phyloP scores from a whole-genome alignment of 1,140 invertebrate genomes.

The Ceratitis capitata region DNA sequence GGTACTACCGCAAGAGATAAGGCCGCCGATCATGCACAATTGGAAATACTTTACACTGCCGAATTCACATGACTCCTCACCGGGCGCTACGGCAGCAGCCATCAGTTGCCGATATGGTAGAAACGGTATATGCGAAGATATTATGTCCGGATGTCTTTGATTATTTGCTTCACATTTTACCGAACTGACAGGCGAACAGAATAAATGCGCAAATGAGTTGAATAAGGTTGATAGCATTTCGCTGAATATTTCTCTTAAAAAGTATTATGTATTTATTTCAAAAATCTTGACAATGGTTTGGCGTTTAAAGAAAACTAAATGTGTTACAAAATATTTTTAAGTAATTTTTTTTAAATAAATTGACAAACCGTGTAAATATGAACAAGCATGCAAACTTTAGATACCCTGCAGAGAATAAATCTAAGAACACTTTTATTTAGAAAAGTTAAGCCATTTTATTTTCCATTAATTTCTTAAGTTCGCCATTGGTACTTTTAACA shows the following conservation, averaged over 20 bases:
- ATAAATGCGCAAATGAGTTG: not conserved
- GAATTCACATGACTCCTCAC: conserved; percentile 84
- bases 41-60: conserved; percentile 91
- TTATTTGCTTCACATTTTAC: not conserved
- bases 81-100: not conserved
- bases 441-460: too few relatives aligned
- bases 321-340: not conserved
- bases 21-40: conserved; percentile 88
- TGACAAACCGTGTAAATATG: too few relatives aligned
- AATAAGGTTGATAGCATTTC: not conserved
- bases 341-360: too few relatives aligned
- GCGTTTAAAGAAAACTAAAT: not conserved
- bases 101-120: not conserved
- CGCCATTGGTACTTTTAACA: too few relatives aligned
- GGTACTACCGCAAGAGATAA: conserved; percentile 90
- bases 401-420: too few relatives aligned
- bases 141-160: not conserved
- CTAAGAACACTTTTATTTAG: too few relatives aligned
- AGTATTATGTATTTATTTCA: not conserved
- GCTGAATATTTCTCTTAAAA: not conserved
- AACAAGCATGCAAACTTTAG: too few relatives aligned
- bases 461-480: too few relatives aligned
- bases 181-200: not conserved
- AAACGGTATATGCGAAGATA: not conserved
- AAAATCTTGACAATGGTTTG: not conserved